Evolutionary conservation across 1,140 invertebrate species (phyloP), one percentile per base, ranked within the genome.

Genomic region (Diplogasteroides magnus): DNA sequence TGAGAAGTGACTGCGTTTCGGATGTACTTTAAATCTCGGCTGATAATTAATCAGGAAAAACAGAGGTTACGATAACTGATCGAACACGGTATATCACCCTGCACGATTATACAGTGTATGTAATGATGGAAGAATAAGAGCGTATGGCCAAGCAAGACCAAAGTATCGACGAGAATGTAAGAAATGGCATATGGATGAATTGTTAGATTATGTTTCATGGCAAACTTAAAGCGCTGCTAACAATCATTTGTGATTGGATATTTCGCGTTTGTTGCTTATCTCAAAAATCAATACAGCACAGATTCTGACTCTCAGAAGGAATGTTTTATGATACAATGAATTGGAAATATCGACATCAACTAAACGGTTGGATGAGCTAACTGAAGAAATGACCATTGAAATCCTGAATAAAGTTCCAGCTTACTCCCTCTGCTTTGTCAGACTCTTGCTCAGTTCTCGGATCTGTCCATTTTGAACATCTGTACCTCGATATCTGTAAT

Each of bases 381-480:
- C n/a, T n/a, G n/a, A n/a, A n/a, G n/a, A n/a, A n/a, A n/a, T n/a
- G n/a, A n/a, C n/a, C n/a, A n/a, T n/a, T n/a, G n/a, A 48, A 6
- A 6, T 19, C 6, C 37, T 48, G 6, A 48, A 68, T 31, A 79
- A 62, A 14, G 72, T 68, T 68, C 81, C 78, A 27, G 59, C 32
- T 32, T 82, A 61, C 48, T 68, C 70, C 31, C 80, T 61, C 31
- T 78, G 74, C 59, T 77, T 64, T 3, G 81, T 78, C 19, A 82
- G 60, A 37, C 82, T 82, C n/a, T 73, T 75, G 56, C 79, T 65
- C 32, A 82, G 65, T 61, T 82, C 80, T 2, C 81, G 80, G 61
- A 83, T 69, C 77, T 82, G 80, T 13, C 80, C 62, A 59, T 82
- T 81, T 31, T 78, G 29, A 1, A 83, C 79, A 66, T 81, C 76